Conservation (phyloP, 2,113 vertebrate genomes). For the Scytalopus superciliaris region DNA sequence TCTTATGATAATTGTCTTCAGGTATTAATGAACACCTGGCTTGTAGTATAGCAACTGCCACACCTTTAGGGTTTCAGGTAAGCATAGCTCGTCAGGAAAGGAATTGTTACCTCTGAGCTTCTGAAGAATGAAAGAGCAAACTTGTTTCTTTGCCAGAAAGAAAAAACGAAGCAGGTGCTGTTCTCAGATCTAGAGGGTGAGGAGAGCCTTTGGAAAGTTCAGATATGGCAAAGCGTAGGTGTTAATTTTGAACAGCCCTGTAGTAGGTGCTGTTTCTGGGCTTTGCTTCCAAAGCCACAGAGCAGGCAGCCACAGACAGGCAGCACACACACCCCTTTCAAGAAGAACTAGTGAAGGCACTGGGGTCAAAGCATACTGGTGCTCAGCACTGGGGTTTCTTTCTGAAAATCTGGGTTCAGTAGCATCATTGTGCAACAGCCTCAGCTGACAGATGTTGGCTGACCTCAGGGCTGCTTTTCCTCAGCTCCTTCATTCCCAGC, state of each 20-base stretch:
- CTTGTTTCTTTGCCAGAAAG: too few relatives aligned
- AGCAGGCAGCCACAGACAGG: background rate
- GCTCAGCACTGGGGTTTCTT: background rate
- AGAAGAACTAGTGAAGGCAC: background rate
- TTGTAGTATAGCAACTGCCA: background rate
- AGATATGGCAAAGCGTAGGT: fast-evolving
- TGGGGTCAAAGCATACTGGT: background rate
- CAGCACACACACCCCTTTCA: background rate
- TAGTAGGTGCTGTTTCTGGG: background rate
- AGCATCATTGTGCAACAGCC: background rate
- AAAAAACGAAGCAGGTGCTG: background rate
- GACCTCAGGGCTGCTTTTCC: background rate
- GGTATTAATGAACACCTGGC: background rate
- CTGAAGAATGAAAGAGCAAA: too few relatives aligned
- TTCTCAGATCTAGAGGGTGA: background rate
- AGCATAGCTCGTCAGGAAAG: background rate
- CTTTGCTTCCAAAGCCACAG: background rate
- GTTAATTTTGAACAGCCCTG: background rate
- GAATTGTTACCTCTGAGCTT: background rate
- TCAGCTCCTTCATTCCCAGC: background rate
- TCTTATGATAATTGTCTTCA: background rate
- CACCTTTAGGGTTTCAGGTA: background rate
- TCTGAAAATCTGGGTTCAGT: background rate
- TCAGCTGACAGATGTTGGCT: background rate
- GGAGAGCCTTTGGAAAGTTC: background rate